Conservation (phyloP, 2,797 vertebrate genomes). For the Intellagama lesueurii region DNA sequence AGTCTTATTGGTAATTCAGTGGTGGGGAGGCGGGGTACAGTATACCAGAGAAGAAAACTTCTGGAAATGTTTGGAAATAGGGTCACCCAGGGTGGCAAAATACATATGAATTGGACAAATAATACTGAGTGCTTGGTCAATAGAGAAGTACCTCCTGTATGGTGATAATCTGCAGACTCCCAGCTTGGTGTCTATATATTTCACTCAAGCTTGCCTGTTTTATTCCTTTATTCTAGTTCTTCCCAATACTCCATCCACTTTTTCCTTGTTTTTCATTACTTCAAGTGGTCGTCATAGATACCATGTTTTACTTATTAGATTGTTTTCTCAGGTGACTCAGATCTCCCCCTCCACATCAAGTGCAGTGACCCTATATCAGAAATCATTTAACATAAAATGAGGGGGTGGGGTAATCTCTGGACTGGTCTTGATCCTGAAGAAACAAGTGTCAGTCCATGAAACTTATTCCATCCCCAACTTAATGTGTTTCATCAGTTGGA, state of each 20-base stretch:
- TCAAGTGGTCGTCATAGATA: background rate
- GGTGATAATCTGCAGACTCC: background rate
- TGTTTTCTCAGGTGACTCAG: background rate
- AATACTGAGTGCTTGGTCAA: background rate
- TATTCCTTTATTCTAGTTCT: background rate
- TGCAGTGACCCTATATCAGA: background rate
- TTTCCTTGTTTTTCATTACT: background rate
- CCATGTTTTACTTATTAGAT: background rate
- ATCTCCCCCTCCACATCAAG: background rate
- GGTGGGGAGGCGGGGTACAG: background rate
- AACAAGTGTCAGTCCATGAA: too few species aligned
- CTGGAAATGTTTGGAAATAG: background rate
- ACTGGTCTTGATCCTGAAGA: background rate
- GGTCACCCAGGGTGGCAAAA: background rate
- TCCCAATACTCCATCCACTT: background rate
- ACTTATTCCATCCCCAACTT: too few species aligned
- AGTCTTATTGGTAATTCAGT: background rate
- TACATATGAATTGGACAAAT: conserved; percentile 5
- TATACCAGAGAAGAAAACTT: background rate
- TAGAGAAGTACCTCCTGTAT: background rate
- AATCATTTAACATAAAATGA: background rate
- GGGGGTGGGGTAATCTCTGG: too few species aligned
- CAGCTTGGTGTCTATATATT: background rate
- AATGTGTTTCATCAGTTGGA: too few species aligned
- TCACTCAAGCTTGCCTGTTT: background rate